These are phyloP conservation scores for Cephus nigrinus DNA, from an alignment of 2,888 invertebrate species.

Conservation along the genomic window DNA sequence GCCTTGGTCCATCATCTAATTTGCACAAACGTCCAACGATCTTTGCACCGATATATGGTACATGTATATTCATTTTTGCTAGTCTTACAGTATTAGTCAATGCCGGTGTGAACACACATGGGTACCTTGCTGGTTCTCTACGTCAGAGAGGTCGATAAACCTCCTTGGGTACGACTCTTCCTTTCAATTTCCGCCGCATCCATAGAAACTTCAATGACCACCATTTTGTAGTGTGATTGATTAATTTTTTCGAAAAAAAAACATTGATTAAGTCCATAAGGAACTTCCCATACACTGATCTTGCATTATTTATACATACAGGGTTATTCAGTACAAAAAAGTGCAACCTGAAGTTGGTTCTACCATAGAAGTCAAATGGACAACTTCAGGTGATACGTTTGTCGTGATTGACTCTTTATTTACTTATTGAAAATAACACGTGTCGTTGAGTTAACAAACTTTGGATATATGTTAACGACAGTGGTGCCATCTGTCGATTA, in stretches of 20 bases:
- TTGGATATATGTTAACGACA: not conserved
- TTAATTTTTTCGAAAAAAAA: not conserved
- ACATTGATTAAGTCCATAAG: not conserved
- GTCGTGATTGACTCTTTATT: not conserved
- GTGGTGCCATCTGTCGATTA: not conserved
- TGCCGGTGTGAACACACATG: not conserved
- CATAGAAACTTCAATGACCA: not conserved
- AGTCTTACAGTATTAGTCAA: not conserved
- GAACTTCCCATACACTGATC: not conserved
- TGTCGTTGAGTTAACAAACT: not conserved
- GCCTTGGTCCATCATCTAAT: slow-evolving; percentile 5
- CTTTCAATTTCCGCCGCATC: not conserved
- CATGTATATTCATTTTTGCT: not conserved
- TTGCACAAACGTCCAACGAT: not conserved
- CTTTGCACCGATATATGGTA: not conserved
- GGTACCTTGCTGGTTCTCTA: not conserved
- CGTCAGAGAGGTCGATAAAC: not conserved
- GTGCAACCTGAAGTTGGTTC: not conserved
- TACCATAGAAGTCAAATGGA: not conserved
- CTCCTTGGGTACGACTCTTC: not conserved
- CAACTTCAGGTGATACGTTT: too few species aligned
- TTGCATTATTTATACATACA: not conserved
- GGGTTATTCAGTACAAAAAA: not conserved
- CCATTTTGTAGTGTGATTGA: not conserved
- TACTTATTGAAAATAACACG: not conserved